Base-by-base conservation (phyloP, 2,797 vertebrate genomes). In the Silurus aristotelis region DNA sequence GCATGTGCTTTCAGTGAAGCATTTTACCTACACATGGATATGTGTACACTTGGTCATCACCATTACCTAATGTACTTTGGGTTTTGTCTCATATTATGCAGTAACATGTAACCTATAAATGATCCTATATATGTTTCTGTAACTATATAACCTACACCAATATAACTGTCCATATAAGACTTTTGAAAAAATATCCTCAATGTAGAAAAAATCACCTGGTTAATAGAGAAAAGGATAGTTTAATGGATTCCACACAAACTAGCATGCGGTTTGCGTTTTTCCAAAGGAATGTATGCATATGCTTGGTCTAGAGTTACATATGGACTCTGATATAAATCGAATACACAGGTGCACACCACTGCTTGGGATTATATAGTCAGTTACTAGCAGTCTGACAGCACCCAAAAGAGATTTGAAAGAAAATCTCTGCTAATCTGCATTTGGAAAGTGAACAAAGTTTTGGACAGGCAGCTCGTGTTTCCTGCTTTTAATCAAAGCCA, bases 361-460 rank as follows among this genome's bases (percentile, higher is more conserved):
- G 79, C 84, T 83, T 43, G 78, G 86, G 83, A 89, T 89, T 87
- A 90, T 87, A 85, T 83, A 84, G 79, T 72, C 66, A 72, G 83
- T 86, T 82, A 84, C 77, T 70, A 87, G 86, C 72, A 85, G 85
- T 83, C 87, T 88, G 85, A 85, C 83, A 76, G 83, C 80, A 85
- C 25, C 80, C 78, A 82, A 60, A 85, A 87, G 83, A 89, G 87
- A 83, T 90, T 82, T 89, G 86, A 88, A 70, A 85, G 67, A 84
- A 81, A 90, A 86, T 85, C 85, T 81, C 46, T 38, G 72, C 81
- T 89, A 90, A 90, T 90, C 89, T 90, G 87, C 83, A 87, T 90
- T 89, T 90, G 89, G 86, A 90, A 84, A 83, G 85, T 55, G 86
- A 90, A 89, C 85, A 90, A 90, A 89, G 89, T 87, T 73, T 77